phyloP scores from a whole-genome alignment of 2,888 invertebrate genomes.

The Oegoconia quadripuncta region DNA sequence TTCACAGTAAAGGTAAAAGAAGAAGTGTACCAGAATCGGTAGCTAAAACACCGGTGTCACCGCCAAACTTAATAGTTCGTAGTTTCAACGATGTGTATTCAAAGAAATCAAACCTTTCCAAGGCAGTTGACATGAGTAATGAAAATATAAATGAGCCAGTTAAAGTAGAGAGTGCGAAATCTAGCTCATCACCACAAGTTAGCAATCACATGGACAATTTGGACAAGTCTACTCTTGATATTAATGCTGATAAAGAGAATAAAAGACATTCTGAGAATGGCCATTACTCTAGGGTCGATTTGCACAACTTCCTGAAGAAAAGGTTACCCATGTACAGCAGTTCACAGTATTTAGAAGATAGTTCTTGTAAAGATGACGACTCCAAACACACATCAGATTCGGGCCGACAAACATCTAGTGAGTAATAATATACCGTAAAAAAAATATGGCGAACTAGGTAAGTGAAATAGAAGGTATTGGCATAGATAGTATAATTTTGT shows the following conservation, averaged over 20 bases:
- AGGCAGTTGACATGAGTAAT: too few relatives aligned
- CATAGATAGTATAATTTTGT: too few relatives aligned
- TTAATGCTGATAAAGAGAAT: too few relatives aligned
- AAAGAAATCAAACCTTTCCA: too few relatives aligned
- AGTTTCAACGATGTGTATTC: too few relatives aligned
- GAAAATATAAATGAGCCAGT: too few relatives aligned
- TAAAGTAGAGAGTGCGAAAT: too few relatives aligned
- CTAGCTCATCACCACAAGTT: too few relatives aligned
- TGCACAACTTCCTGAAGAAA: conserved; percentile 40
- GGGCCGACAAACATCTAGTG: conserved; percentile 49
- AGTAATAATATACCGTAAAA: conserved; percentile 26
- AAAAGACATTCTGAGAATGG: not conserved
- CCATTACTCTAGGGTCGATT: not conserved
- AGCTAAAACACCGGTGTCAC: conserved; percentile 8
- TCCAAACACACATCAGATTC: conserved; percentile 49
- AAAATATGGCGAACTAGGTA: too few relatives aligned
- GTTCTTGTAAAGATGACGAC: conserved; percentile 27
- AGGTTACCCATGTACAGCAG: conserved; percentile 33
- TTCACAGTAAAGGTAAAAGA: conserved; percentile 58
- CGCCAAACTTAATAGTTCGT: not conserved
- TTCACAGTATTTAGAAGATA: conserved; percentile 22
- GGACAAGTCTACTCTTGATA: too few relatives aligned
- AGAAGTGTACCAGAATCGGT: conserved; percentile 44
- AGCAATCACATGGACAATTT: too few relatives aligned
- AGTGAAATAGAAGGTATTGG: too few relatives aligned